A percentile compares a stretch with the other conserved stretches of the same genome.
Evolutionary conservation across 1,140 invertebrate genomes (phyloP).

Genomic region (Nasonia vitripennis): DNA sequence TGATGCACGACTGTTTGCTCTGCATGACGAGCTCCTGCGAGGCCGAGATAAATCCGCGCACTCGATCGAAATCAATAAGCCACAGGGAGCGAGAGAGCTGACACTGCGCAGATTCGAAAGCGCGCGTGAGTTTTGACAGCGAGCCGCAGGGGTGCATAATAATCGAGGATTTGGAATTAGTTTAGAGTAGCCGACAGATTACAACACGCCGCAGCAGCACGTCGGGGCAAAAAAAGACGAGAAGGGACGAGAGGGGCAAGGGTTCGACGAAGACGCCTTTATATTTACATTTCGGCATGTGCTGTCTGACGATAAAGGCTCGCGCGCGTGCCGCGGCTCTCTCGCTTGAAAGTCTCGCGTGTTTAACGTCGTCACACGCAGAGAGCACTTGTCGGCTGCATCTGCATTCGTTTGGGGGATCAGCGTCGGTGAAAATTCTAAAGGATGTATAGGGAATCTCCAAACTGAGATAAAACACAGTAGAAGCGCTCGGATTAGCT

Average conservation of each 20-base stretch:
- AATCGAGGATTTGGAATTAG: conserved; percentile 72
- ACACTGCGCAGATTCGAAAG: conserved; percentile 9
- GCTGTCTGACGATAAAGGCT: conserved; percentile 64
- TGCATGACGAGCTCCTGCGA: not conserved
- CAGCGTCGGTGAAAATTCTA: not conserved
- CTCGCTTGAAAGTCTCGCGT: conserved; percentile 15
- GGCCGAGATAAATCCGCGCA: not conserved
- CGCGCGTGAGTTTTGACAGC: conserved; percentile 48
- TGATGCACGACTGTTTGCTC: not conserved
- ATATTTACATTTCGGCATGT: conserved; percentile 65
- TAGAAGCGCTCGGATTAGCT: not conserved
- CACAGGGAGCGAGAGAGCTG: not conserved
- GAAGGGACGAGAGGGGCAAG: conserved; percentile 56
- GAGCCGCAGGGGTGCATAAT: conserved; percentile 72
- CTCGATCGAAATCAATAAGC: conserved; percentile 38
- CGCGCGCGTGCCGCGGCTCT: conserved; percentile 48
- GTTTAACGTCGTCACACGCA: no score
- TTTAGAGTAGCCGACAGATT: conserved; percentile 67
- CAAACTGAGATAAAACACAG: not conserved
- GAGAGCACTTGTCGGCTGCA: not conserved
- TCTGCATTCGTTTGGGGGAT: not conserved
- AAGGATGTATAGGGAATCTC: not conserved
- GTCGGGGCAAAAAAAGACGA: conserved; percentile 46
- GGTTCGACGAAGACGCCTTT: conserved; percentile 57
- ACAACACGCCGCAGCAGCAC: conserved; percentile 64